Conservation (phyloP, 1,140 invertebrate species). For the Drosophila sturtevanti region DNA sequence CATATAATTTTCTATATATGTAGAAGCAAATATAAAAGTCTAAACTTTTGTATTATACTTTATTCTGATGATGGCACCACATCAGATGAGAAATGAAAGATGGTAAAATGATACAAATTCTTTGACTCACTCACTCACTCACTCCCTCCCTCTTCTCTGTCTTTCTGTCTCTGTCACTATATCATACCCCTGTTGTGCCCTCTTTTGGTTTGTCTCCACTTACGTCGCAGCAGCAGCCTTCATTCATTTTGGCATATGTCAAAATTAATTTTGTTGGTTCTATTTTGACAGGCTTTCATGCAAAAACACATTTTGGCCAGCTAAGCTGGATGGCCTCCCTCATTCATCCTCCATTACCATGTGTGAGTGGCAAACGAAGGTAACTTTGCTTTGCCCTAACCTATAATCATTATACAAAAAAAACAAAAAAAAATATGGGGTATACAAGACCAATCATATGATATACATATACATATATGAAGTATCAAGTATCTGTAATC, state of each 20-base stretch:
- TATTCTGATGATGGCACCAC: not conserved
- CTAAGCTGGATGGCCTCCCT: constrained; percentile 15
- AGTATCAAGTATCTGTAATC: too few relatives aligned
- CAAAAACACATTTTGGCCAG: constrained; percentile 51
- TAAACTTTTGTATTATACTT: too few relatives aligned
- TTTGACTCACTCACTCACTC: too few relatives aligned
- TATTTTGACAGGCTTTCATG: constrained; percentile 74
- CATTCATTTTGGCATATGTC: constrained; percentile 73
- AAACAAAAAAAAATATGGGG: not conserved
- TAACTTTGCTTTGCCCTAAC: constrained; percentile 14
- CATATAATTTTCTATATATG: not conserved
- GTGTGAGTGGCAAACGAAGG: constrained; percentile 26
- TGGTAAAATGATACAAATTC: constrained; percentile 4
- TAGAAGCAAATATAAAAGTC: too few relatives aligned
- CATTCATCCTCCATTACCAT: not conserved
- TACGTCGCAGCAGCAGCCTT: constrained; percentile 41
- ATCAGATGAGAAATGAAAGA: constrained; percentile 1
- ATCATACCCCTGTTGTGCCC: too few relatives aligned
- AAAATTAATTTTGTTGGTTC: constrained; percentile 74
- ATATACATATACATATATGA: too few relatives aligned
- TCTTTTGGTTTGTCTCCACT: not conserved
- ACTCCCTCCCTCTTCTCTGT: too few relatives aligned
- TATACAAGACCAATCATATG: not conserved
- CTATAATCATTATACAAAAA: not conserved
- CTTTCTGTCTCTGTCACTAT: not conserved